Percentiles rank a stretch among this genome's conserved stretches.
Evolutionary conservation across 2,888 invertebrate genomes (phyloP).

Genomic region (Ormyrus labotus): DNA sequence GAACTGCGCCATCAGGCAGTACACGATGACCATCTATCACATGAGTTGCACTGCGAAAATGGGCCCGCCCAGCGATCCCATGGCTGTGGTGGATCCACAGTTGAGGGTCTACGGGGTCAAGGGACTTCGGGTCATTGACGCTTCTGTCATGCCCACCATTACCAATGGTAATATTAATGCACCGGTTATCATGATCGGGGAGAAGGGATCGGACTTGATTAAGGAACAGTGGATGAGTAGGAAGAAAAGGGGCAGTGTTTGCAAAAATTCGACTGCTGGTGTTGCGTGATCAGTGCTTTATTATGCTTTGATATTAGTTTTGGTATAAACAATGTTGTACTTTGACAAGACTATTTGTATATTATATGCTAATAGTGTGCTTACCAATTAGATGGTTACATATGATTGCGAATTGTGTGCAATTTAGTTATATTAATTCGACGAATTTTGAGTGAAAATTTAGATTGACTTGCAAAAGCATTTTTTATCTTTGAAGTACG

Average conservation of each 20-base stretch:
- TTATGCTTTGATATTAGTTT: too few species aligned
- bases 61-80: constrained; percentile 86
- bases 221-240: constrained; percentile 82
- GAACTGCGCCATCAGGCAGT: constrained; percentile 91
- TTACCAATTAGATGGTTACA: too few species aligned
- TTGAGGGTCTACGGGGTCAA: constrained; percentile 86
- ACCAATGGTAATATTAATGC: constrained; percentile 93
- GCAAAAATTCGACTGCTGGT: constrained; percentile 49
- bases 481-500: too few species aligned
- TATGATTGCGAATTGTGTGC: too few species aligned
- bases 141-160: constrained; percentile 91
- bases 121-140: constrained; percentile 89
- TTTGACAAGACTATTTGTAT: too few species aligned
- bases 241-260: constrained; percentile 60
- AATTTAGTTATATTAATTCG: too few species aligned
- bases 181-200: constrained; percentile 91
- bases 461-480: too few species aligned
- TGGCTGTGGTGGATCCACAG: constrained; percentile 88
- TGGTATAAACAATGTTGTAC: too few species aligned
- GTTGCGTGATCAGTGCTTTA: constrained; percentile 18
- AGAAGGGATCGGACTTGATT: constrained; percentile 90
- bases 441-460: too few species aligned
- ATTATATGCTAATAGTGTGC: too few species aligned
- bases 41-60: constrained; percentile 90
- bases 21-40: constrained; percentile 92